These are phyloP conservation scores for Gymnothorax javanicus DNA, from an alignment of 2,797 vertebrate species.

Conservation along the genomic window DNA sequence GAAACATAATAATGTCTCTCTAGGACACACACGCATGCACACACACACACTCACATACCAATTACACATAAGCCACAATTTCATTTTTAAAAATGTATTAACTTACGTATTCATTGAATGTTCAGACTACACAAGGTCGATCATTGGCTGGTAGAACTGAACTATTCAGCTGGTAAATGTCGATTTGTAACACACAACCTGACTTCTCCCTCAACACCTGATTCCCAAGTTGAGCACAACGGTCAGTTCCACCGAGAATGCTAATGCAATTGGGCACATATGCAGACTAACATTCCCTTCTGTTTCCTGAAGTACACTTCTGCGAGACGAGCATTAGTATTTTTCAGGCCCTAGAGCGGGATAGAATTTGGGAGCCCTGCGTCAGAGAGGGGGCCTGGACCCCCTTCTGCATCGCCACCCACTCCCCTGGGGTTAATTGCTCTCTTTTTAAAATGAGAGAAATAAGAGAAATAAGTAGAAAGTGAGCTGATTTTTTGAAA, in stretches of 20 bases:
- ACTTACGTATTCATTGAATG: not conserved
- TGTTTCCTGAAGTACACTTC: not conserved
- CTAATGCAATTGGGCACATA: not conserved
- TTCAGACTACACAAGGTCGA: not conserved
- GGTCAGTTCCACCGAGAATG: not conserved
- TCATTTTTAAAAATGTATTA: too few species aligned
- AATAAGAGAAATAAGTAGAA: constrained; percentile 68
- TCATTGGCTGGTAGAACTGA: not conserved
- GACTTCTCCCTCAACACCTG: not conserved
- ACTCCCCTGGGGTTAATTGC: constrained; percentile 73
- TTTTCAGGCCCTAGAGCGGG: not conserved
- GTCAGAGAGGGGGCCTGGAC: constrained; percentile 34
- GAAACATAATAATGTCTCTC: not conserved
- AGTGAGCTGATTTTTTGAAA: constrained; percentile 78
- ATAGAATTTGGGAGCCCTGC: not conserved
- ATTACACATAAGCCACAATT: too few species aligned
- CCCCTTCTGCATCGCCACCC: constrained; percentile 44
- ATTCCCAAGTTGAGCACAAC: not conserved
- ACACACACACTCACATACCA: not conserved
- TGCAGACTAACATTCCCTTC: not conserved
- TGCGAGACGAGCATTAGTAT: not conserved
- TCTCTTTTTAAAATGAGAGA: constrained; percentile 76
- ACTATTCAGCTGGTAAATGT: not conserved
- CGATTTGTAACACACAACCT: not conserved
- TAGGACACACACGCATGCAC: not conserved